Conservation (phyloP, 2,888 invertebrate species). For the Brachycybe producta region DNA sequence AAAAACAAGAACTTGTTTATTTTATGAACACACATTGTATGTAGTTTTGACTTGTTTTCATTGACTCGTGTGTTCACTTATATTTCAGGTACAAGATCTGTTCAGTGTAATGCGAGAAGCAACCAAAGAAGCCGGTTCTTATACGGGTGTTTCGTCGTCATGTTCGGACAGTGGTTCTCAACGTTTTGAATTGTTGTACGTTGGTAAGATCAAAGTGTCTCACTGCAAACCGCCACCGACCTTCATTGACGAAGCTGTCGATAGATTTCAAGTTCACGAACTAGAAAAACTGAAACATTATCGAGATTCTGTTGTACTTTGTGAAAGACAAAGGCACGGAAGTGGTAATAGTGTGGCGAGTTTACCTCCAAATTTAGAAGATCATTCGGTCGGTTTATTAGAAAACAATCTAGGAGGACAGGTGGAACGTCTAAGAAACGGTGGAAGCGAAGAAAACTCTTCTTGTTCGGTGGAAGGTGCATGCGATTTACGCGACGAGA, state of each 20-base stretch:
- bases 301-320: conserved; percentile 12
- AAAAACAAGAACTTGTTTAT: too few species aligned
- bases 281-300: conserved; percentile 45
- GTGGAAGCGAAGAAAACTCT: neutral
- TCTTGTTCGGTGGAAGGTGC: too few species aligned
- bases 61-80: too few species aligned
- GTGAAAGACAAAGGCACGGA: conserved; percentile 27
- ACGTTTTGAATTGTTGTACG: conserved; percentile 60
- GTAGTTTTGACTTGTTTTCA: too few species aligned
- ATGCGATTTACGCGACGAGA: too few species aligned
- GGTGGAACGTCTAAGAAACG: conserved; percentile 2
- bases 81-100: conserved; percentile 53
- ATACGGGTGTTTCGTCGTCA: neutral
- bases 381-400: conserved; percentile 26
- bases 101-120: conserved; percentile 59
- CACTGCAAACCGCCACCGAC: conserved; percentile 73
- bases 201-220: conserved; percentile 79
- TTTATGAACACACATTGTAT: too few species aligned
- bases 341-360: conserved; percentile 32
- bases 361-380: conserved; percentile 28
- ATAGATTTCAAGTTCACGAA: conserved; percentile 67
- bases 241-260: conserved; percentile 79
- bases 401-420: conserved; percentile 31
- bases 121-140: conserved; percentile 38
- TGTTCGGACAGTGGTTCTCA: conserved; percentile 20